Evolutionary conservation across 2,888 invertebrate species (phyloP).

Genomic region (Pollenia labialis): DNA sequence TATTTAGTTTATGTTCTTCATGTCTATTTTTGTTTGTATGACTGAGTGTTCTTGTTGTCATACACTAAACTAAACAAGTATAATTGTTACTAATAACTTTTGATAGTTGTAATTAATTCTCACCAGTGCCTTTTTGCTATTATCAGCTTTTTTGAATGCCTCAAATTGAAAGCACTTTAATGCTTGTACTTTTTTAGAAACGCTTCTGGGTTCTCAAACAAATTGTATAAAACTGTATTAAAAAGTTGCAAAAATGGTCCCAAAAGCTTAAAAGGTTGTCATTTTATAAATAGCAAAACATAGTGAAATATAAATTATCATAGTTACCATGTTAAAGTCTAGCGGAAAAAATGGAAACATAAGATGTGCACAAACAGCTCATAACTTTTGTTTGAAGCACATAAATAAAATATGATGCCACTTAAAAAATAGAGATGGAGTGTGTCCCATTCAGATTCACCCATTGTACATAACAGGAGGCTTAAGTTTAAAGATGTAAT

Average conservation of each 20-base stretch:
- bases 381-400: too few relatives aligned
- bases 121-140: slow-evolving; percentile 49
- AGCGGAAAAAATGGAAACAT: too few relatives aligned
- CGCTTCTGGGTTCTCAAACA: neutral
- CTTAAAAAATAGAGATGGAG: too few relatives aligned
- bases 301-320: too few relatives aligned
- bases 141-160: slow-evolving; percentile 8
- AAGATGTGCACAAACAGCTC: too few relatives aligned
- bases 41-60: slow-evolving; percentile 43
- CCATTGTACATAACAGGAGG: too few relatives aligned
- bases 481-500: too few relatives aligned
- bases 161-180: neutral
- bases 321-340: too few relatives aligned
- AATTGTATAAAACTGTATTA: neutral
- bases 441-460: too few relatives aligned
- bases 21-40: neutral
- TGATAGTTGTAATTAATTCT: slow-evolving; percentile 70
- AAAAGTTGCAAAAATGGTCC: slow-evolving; percentile 30
- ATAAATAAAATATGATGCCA: too few relatives aligned
- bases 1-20: neutral
- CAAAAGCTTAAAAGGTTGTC: slow-evolving; percentile 49
- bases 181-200: neutral
- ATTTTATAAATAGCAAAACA: slow-evolving; percentile 20
- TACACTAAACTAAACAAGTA: slow-evolving; percentile 33
- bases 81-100: slow-evolving; percentile 72